phyloP scores from a whole-genome alignment of 2,113 vertebrate species.

The Phalacrocorax pelagicus region DNA sequence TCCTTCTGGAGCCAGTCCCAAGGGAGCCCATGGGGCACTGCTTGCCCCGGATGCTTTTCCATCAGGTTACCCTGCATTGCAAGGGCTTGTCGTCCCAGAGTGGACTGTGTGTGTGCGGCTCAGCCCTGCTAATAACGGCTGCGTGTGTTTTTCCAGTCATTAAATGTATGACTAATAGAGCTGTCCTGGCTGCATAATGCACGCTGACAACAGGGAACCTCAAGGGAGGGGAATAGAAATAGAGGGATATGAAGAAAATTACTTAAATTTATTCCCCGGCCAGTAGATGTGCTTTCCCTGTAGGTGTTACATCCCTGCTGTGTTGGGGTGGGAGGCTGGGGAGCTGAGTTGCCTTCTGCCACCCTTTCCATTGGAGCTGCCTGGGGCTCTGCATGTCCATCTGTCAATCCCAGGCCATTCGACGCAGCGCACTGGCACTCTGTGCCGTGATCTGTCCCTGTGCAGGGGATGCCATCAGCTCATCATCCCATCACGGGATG shows the following conservation, averaged over 20 bases:
- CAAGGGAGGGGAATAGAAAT: neutral
- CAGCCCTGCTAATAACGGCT: neutral
- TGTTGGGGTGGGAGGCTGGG: neutral
- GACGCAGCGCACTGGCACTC: neutral
- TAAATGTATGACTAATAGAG: neutral
- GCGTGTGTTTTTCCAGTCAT: neutral
- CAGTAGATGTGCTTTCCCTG: neutral
- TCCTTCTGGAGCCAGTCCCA: neutral
- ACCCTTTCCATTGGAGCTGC: fast-evolving
- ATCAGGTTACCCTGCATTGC: neutral
- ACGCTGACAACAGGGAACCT: neutral
- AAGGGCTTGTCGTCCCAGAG: neutral
- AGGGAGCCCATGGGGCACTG: fast-evolving
- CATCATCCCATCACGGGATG: neutral
- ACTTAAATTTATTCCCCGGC: neutral
- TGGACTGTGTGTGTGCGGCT: fast-evolving
- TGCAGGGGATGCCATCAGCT: neutral
- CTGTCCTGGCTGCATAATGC: neutral
- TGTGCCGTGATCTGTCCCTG: neutral
- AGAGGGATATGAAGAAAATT: neutral
- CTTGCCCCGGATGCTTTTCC: neutral
- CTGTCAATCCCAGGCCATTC: fast-evolving
- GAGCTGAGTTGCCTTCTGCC: neutral
- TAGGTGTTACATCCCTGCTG: fast-evolving
- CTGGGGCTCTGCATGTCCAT: neutral